These are phyloP conservation scores for Siderastrea siderea DNA, from an alignment of 92 coral and sea anemone genomes.

Conservation along the genomic window DNA sequence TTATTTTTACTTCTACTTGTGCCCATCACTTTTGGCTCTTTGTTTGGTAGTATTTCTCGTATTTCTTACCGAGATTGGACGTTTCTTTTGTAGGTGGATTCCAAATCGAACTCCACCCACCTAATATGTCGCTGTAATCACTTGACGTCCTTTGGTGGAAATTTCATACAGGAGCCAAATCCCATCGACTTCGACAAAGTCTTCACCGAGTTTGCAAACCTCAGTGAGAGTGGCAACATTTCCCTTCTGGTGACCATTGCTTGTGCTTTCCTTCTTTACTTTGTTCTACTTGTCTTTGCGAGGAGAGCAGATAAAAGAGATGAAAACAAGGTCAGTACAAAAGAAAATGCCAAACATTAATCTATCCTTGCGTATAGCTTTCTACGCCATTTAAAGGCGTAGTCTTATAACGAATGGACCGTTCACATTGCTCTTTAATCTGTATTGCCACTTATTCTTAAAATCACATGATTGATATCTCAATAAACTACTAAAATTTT, in stretches of 20 bases:
- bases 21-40: neutral
- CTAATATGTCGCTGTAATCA: slow-evolving; percentile 44
- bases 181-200: slow-evolving; percentile 59
- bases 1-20: no score
- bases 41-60: no score
- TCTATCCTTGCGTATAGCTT: neutral
- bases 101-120: slow-evolving; percentile 17
- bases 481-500: no score
- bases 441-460: no score
- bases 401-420: no score
- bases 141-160: slow-evolving; percentile 54
- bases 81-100: neutral
- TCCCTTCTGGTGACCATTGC: slow-evolving; percentile 49
- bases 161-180: slow-evolving; percentile 41
- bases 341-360: neutral
- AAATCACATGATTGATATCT: no score
- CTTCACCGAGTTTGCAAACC: slow-evolving; percentile 25
- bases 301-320: slow-evolving; percentile 59
- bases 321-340: slow-evolving; percentile 36
- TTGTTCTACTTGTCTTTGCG: slow-evolving; percentile 38
- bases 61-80: neutral
- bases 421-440: no score
- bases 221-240: slow-evolving; percentile 47
- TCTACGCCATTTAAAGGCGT: neutral
- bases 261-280: slow-evolving; percentile 36